Conservation (phyloP, 2,797 vertebrate genomes). For the Crax fasciolata region DNA sequence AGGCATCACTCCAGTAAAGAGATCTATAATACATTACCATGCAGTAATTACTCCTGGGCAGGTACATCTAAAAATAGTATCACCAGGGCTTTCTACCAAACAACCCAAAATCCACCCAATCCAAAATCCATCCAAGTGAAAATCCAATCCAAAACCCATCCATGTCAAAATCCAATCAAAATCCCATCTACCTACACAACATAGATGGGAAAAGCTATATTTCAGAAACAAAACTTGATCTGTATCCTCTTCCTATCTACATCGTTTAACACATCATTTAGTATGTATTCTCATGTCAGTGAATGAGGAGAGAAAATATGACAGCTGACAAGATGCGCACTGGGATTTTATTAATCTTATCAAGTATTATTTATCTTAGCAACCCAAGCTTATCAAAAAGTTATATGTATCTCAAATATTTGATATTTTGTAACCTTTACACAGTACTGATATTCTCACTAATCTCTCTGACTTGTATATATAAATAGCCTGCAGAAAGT, state of each 20-base stretch:
- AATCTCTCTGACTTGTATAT: background rate
- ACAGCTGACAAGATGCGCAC: background rate
- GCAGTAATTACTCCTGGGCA: background rate
- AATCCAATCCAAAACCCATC: background rate
- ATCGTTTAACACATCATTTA: background rate
- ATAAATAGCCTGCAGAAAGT: background rate
- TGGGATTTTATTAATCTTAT: conserved; percentile 13
- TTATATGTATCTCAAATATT: background rate
- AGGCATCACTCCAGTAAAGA: background rate
- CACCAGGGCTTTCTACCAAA: background rate
- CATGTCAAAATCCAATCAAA: background rate
- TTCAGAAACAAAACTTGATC: background rate
- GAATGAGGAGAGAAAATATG: conserved; percentile 11
- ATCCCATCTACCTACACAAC: background rate
- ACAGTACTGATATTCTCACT: background rate
- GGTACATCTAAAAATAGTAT: background rate
- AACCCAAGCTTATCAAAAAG: conserved; percentile 11
- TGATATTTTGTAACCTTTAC: conserved; percentile 10
- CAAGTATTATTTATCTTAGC: background rate
- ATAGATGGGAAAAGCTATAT: background rate
- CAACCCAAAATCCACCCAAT: background rate
- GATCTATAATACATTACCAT: background rate
- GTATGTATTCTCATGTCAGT: background rate
- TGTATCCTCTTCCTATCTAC: background rate
- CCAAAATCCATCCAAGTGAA: background rate